Evolutionary conservation across 2,797 vertebrate genomes (phyloP), one percentile per base, ranked within the genome.

Genomic region (Microctenopoma stevenorrisi): DNA sequence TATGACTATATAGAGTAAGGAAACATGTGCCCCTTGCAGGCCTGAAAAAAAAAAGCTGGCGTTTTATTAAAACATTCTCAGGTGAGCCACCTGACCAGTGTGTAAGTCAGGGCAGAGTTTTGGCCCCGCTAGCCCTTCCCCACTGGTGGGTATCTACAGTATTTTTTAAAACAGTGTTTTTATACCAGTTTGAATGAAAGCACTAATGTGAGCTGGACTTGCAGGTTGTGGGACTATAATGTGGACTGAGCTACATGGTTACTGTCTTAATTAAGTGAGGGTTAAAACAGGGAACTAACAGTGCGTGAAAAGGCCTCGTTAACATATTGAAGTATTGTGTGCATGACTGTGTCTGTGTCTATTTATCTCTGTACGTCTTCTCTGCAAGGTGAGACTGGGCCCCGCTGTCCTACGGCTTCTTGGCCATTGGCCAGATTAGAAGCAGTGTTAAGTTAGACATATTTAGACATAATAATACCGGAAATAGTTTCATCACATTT

Each of bases 341-440:
- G 28, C 5, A 6, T 62, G 30, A 63, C 7, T 35, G 3, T 40
- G 7, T 18, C 4, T 43, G 28, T 55, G 42, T 56, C 8, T 64
- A n/a, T 26, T 52, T 18, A 13, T 40, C 13, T 25, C 18, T 53
- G 49, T 30, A 6, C 5, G 30, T 5, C 60, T 25, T 38, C 16
- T 46, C 40, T 63, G 43, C 77, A 84, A 83, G 64, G 85, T 89
- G 72, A 87, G 58, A 64, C 58, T 16, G 64, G 54, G 67, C 54
- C 30, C 56, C 11, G 4, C 30, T 59, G 61, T 72, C 74, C 75
- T 56, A 37, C 50, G 62, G 47, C 70, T 64, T 66, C 37, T 37
- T 68, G 55, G 12, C 26, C 40, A 18, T 65, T 47, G 53, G 61
- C 60, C 65, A 51, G 13, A 8, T 12, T 54, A 18, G 8, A 57